A percentile compares a stretch with the other conserved stretches of the same genome.
These are phyloP conservation scores for Tragulus kanchil DNA, from an alignment of 2,113 vertebrate species.

Conservation along the genomic window DNA sequence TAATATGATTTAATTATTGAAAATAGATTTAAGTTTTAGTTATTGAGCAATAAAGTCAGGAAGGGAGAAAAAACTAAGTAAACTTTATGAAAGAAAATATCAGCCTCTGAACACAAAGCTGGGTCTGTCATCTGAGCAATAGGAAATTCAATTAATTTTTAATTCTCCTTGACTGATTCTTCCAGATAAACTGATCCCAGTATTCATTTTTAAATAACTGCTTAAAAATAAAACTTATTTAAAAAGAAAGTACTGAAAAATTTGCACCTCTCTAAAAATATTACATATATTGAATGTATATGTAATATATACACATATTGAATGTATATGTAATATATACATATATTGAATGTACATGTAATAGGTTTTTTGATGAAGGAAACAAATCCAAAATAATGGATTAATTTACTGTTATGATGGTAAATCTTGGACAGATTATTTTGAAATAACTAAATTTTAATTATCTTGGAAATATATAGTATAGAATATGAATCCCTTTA, in stretches of 20 bases:
- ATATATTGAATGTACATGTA: no score
- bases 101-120: neutral
- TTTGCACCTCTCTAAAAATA: neutral
- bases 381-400: neutral
- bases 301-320: no score
- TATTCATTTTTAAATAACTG: neutral
- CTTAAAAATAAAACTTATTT: neutral
- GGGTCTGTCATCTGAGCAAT: neutral
- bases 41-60: neutral
- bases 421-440: constrained; percentile 1
- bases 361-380: neutral
- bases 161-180: neutral
- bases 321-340: no score
- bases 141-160: neutral
- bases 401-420: neutral
- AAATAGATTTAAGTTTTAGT: neutral
- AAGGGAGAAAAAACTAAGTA: neutral
- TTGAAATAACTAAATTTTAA: neutral
- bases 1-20: neutral
- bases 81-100: neutral
- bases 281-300: neutral
- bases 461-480: neutral
- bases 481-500: neutral
- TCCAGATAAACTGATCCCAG: neutral
- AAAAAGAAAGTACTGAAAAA: neutral